phyloP scores from a whole-genome alignment of 2,797 vertebrate species.

The Paratrypauchen microcephalus region DNA sequence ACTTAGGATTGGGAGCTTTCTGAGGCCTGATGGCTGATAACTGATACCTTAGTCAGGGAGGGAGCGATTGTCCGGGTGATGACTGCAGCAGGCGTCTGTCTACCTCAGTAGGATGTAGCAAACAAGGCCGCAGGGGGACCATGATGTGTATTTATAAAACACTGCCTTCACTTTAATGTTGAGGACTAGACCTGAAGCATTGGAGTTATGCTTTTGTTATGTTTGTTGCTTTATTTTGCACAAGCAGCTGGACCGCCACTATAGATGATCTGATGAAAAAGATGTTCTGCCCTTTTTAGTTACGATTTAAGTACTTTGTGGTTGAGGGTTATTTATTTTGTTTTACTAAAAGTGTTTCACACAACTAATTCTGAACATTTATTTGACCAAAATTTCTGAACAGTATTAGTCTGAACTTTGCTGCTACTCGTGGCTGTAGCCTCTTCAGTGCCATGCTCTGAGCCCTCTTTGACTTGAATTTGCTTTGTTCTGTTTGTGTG shows the following conservation, averaged over 20 bases:
- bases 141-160: slow-evolving; percentile 49
- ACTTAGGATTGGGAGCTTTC: slow-evolving; percentile 60
- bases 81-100: slow-evolving; percentile 59
- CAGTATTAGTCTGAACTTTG: background rate
- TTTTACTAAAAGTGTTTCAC: background rate
- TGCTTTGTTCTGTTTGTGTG: background rate
- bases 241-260: slow-evolving; percentile 31
- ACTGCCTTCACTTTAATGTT: slow-evolving; percentile 72
- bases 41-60: slow-evolving; percentile 69
- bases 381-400: background rate
- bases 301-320: background rate
- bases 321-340: background rate
- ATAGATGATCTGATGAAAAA: slow-evolving; percentile 32
- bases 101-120: slow-evolving; percentile 71
- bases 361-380: background rate
- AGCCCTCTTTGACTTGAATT: background rate
- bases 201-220: background rate
- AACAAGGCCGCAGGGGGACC: slow-evolving; percentile 47
- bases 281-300: background rate
- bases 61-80: slow-evolving; percentile 50
- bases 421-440: background rate
- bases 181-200: slow-evolving; percentile 36
- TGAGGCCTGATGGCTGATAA: slow-evolving; percentile 37
- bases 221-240: slow-evolving; percentile 44
- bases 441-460: slow-evolving; percentile 6